phyloP scores from a whole-genome alignment of 2,888 invertebrate genomes.

The Philereme vetulata region DNA sequence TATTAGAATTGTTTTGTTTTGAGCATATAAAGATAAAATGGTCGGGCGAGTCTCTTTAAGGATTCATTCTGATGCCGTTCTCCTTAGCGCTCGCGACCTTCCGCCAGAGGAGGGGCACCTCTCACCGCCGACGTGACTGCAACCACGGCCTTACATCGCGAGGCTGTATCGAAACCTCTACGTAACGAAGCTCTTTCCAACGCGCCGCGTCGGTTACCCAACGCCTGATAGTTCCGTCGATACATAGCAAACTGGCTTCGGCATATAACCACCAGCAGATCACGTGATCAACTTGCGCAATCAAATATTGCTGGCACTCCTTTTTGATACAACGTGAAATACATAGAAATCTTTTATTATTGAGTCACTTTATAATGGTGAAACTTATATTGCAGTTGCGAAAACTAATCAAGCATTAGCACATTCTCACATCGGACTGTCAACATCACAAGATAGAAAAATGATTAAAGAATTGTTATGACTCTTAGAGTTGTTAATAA shows the following conservation, averaged over 20 bases:
- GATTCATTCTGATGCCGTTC: constrained; percentile 79
- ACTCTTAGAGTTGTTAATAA: constrained; percentile 19
- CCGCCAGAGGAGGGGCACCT: constrained; percentile 79
- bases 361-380: constrained; percentile 64
- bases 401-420: constrained; percentile 49
- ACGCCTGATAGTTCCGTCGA: constrained; percentile 78
- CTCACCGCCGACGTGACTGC: constrained; percentile 81
- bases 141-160: constrained; percentile 82
- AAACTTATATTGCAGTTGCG: constrained; percentile 58
- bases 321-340: constrained; percentile 71
- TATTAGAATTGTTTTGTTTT: constrained; percentile 7
- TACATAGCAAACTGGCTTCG: constrained; percentile 68
- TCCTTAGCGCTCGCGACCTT: constrained; percentile 79
- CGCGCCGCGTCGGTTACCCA: constrained; percentile 67
- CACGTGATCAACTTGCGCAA: constrained; percentile 79
- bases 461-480: constrained; percentile 22
- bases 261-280: constrained; percentile 68
- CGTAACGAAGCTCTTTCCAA: constrained; percentile 82
- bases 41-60: constrained; percentile 68
- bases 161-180: constrained; percentile 82
- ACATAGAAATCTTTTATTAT: constrained; percentile 73
- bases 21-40: constrained; percentile 22
- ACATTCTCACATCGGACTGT: constrained; percentile 35
- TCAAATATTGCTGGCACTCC: constrained; percentile 70
- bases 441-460: constrained; percentile 33